Conservation (phyloP, 2,888 invertebrate species). For the Rotaria sp. region DNA sequence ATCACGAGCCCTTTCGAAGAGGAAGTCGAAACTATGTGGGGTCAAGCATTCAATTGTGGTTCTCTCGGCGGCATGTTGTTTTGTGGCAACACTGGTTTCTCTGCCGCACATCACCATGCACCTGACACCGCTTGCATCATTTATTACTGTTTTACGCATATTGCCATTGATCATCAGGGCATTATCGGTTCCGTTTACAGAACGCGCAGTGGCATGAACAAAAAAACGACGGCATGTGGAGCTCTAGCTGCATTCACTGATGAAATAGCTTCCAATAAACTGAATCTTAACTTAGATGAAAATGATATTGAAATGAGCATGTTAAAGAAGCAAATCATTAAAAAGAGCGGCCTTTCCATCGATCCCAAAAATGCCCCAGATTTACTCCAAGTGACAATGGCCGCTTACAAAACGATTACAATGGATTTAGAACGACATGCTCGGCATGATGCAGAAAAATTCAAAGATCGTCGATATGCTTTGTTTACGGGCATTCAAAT, state of each 20-base stretch:
- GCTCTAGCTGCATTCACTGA: background rate
- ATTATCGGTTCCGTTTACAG: background rate
- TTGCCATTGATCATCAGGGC: background rate
- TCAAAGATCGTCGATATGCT: slow-evolving; percentile 4
- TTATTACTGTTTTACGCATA: background rate
- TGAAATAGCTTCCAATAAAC: background rate
- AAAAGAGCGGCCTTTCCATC: background rate
- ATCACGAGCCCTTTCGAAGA: background rate
- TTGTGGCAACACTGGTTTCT: background rate
- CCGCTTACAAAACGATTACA: slow-evolving; percentile 6
- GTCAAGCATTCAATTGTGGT: background rate
- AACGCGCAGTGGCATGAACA: background rate
- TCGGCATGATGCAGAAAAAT: background rate
- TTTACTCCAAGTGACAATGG: background rate
- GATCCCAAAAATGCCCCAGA: background rate
- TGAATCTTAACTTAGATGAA: background rate
- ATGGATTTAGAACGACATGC: background rate
- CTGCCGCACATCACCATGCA: background rate
- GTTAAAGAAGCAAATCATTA: background rate
- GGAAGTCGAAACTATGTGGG: background rate
- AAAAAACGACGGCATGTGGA: background rate
- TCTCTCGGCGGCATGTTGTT: background rate
- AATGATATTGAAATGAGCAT: background rate
- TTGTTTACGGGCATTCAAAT: slow-evolving; percentile 8
- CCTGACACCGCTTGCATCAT: background rate